Base-by-base conservation (phyloP, 2,113 vertebrate species). In the Mesoclemmys tuberculata region DNA sequence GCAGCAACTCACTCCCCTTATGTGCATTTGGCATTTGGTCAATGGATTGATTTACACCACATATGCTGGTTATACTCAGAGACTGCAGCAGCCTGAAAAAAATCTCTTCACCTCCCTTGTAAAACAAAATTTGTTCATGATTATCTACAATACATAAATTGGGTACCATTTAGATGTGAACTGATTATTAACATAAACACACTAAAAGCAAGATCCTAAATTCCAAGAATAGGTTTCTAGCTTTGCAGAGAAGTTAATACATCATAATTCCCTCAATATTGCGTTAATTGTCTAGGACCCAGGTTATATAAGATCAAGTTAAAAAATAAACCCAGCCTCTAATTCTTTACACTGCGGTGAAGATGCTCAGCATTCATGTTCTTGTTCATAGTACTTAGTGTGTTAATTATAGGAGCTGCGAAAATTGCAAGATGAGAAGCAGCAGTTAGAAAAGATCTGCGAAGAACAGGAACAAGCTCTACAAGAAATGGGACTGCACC, bases 401-500 rank as follows among this genome's bases (percentile, higher is more conserved):
- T 88, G 11, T 71, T 90, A 77, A 54, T 89, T 44, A 41, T 87
- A 99, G 99, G 99, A 99, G 94, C 96, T 99, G 82, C 98, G 97
- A 93, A 99, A 98, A 82, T 97, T 99, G 81, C 98, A 98, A 86
- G 96, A 98, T 2, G 99, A 99, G 97, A 99, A 99, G 97, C 96
- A 98, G 82, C 98, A 99, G 93, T 96, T 99, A 46, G 99, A 99
- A 96, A 99, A 99, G 97, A 98, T 95, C 13, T 99, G 98, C 84
- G 98, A 99, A 51, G 99, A 99, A 85, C 99, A 99, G 93, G 99
- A 99, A 54, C 99, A 99, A 95, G 99, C 99, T 41, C 98, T 99
- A 29, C 99, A 99, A 96, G 99, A 99, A 97, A 99, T 99, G 99
- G 99, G 99, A 5, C 98, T 99, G 80, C 99, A 99, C 91, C 99